Percentiles rank a stretch among this genome's conserved stretches.
These are phyloP conservation scores for Isoperla grammatica DNA, from an alignment of 2,888 invertebrate species.

Conservation along the genomic window DNA sequence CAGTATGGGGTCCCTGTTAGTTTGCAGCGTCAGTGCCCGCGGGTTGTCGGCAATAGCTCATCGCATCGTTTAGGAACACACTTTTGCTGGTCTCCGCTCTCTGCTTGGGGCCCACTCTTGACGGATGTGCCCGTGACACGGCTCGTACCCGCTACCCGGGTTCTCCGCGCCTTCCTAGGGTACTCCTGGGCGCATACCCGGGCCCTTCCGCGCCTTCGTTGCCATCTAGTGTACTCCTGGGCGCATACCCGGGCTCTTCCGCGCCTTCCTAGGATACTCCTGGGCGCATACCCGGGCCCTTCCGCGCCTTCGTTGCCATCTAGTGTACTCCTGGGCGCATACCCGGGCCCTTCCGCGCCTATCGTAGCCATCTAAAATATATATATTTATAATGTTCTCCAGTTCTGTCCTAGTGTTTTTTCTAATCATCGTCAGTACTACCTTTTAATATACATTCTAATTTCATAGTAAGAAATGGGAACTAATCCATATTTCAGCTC, in stretches of 20 bases:
- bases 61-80: constrained; percentile 1
- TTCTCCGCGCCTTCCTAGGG: neutral
- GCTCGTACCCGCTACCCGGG: neutral
- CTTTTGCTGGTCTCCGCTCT: neutral
- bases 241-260: neutral
- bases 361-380: too few species aligned
- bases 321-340: too few species aligned
- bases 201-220: too few species aligned
- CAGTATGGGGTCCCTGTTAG: constrained; percentile 1
- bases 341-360: neutral
- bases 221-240: too few species aligned
- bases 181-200: neutral
- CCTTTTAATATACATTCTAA: too few species aligned
- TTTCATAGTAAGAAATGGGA: too few species aligned
- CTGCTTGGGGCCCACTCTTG: neutral
- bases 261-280: neutral
- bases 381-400: too few species aligned
- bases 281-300: neutral
- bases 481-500: too few species aligned
- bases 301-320: too few species aligned
- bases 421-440: too few species aligned
- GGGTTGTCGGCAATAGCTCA: neutral
- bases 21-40: neutral
- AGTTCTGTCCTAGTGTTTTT: too few species aligned
- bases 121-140: neutral